Evolutionary conservation across 2,888 invertebrate genomes (phyloP), one percentile per base, ranked within the genome.

Genomic region (Loripinus fragilis): DNA sequence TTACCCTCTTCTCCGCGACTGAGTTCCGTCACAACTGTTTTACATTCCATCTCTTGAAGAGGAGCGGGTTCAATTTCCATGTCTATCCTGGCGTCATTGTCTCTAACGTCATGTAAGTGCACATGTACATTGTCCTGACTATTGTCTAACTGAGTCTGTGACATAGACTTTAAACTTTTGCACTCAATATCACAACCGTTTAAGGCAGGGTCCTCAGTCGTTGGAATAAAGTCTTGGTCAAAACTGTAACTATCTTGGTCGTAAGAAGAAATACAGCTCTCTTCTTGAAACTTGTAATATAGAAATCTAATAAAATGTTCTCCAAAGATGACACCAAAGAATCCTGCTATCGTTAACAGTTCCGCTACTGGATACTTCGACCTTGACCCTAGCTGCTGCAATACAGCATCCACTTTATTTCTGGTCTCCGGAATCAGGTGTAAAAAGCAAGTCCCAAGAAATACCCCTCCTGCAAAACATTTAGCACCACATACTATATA

Each of bases 371-470:
- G 89, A 73, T 90, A 91, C 55, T 85, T 86, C 10, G 91, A 89
- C 72, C 81, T 81, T 8, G 91, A 91, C 15, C 89, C 87, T 60
- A 90, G 76, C 69, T 90, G 88, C 30, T 83, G 70, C 78, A 91
- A 83, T 15, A 91, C 86, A 17, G 87, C 86, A 28, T 86, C 86
- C 15, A 91, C 88, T 71, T 91, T 90, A 23, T 83, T 85, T 23
- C 89, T 75, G 0, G 91, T 91, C 78, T 91, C 90, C 17, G 91
- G 91, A 55, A 91, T 86, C 17, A 91, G 76, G 71, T 90, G 91
- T 20, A 91, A 80, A 76, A 91, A 90, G 72, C 89, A 90, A 0
- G 90, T 89, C 30, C 90, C 91, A 20, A 91, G 81, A 72, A 89
- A 88, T 67, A 90, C 85, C 10, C 89, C 89, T 48, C 88, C 91